These are phyloP conservation scores for Panthera tigris DNA, from an alignment of 2,113 vertebrate species.

Conservation along the genomic window DNA sequence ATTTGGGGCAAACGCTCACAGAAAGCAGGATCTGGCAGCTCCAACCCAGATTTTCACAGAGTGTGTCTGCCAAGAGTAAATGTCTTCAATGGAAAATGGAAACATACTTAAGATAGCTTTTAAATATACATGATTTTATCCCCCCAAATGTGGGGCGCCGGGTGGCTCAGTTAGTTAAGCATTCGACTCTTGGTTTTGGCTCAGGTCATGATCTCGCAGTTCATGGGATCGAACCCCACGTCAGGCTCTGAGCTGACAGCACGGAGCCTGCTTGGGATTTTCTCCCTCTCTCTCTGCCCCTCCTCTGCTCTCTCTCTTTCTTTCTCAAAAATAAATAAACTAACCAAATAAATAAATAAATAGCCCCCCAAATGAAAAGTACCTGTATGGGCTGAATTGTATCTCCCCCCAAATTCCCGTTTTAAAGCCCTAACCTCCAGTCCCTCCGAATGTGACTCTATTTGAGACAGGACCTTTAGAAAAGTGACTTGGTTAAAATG, in stretches of 20 bases:
- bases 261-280: too few relatives aligned
- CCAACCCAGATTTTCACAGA: background rate
- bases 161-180: too few relatives aligned
- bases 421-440: background rate
- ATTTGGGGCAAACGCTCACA: background rate
- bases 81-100: background rate
- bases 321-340: too few relatives aligned
- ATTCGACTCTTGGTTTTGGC: too few relatives aligned
- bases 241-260: too few relatives aligned
- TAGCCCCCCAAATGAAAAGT: background rate
- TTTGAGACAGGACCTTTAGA: background rate
- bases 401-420: background rate
- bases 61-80: background rate
- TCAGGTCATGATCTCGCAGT: too few relatives aligned
- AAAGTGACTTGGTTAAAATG: background rate
- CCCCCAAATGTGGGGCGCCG: too few relatives aligned
- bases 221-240: too few relatives aligned
- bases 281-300: too few relatives aligned
- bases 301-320: too few relatives aligned
- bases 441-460: background rate
- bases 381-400: background rate
- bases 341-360: too few relatives aligned
- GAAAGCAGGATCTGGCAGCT: background rate
- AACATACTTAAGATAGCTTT: background rate
- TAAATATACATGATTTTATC: background rate